phyloP scores from a whole-genome alignment of 2,797 vertebrate genomes.

The Serranus cabrilla region DNA sequence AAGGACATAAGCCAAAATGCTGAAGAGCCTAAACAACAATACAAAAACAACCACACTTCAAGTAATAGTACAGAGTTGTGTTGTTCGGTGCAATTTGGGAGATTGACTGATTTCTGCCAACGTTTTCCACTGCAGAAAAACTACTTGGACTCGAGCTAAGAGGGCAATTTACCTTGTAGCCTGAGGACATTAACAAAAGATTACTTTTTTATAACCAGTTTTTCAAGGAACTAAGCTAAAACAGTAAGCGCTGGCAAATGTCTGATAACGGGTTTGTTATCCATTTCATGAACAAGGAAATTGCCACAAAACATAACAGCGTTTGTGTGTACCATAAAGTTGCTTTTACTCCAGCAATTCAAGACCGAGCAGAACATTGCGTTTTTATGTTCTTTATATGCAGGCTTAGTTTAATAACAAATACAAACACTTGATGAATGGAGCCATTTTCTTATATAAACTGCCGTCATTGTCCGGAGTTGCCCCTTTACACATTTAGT shows the following conservation, averaged over 20 bases:
- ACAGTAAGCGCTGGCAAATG: no score
- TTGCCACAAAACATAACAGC: background rate
- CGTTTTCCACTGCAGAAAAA: no score
- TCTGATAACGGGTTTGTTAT: background rate
- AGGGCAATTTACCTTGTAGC: no score
- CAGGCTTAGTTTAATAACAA: background rate
- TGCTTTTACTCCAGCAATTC: background rate
- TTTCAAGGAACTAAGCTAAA: no score
- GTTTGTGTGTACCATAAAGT: background rate
- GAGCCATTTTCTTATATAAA: no score
- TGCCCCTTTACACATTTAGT: no score
- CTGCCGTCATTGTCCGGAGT: no score
- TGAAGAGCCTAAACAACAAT: background rate
- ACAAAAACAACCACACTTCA: background rate
- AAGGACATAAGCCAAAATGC: slow-evolving; percentile 11
- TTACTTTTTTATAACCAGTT: no score
- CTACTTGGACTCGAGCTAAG: no score
- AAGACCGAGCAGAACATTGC: background rate
- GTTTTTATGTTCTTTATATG: background rate
- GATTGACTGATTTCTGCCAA: background rate
- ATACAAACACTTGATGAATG: background rate
- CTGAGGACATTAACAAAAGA: no score
- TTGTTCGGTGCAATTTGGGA: background rate
- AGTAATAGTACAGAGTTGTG: background rate
- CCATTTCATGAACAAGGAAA: background rate